Percentiles rank a stretch among this genome's conserved stretches.
Conservation (phyloP, 2,888 invertebrate species). For the Pycnomerus fuliginosus region DNA sequence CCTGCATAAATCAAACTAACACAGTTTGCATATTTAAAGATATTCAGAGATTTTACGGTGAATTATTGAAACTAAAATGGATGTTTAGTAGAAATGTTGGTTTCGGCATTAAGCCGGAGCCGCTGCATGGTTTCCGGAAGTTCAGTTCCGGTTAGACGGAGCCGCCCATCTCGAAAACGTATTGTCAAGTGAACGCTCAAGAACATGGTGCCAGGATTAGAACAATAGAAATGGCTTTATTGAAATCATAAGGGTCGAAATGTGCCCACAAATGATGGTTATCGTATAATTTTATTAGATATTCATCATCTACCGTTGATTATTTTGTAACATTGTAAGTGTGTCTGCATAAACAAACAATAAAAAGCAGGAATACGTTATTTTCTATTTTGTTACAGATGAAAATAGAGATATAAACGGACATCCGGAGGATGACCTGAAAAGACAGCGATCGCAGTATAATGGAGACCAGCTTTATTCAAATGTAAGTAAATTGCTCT, state of each 20-base stretch:
- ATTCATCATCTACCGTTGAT: no score
- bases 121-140: constrained; percentile 21
- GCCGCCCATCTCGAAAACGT: constrained; percentile 29
- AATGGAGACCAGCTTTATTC: constrained; percentile 88
- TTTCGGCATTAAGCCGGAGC: background rate
- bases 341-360: no score
- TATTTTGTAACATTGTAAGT: no score
- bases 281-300: no score
- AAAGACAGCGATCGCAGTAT: constrained; percentile 84
- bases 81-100: no score
- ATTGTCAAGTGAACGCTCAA: constrained; percentile 26
- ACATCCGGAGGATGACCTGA: constrained; percentile 84
- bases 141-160: constrained; percentile 28
- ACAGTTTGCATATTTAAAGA: no score
- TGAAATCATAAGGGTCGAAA: no score
- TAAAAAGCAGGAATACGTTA: no score
- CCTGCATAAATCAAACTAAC: no score
- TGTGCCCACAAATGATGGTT: no score
- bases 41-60: no score
- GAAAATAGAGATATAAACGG: constrained; percentile 87
- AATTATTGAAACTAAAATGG: no score
- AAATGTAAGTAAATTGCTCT: constrained; percentile 65
- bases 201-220: constrained; percentile 14
- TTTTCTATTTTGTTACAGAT: constrained; percentile 64
- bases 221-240: constrained; percentile 16